These are phyloP conservation scores for Polietes domitor DNA, from an alignment of 2,888 invertebrate genomes.

Conservation along the genomic window DNA sequence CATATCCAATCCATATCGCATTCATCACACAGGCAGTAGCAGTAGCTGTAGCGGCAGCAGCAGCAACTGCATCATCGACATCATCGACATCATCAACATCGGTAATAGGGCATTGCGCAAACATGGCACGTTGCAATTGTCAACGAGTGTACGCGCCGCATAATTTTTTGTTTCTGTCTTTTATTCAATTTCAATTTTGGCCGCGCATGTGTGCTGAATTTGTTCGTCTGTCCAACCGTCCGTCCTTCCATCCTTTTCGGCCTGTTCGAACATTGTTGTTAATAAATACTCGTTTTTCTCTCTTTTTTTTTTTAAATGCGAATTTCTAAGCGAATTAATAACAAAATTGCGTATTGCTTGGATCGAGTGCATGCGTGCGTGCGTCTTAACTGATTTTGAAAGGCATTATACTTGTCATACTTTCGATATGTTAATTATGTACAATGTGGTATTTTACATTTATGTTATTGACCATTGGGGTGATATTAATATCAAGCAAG, in stretches of 20 bases:
- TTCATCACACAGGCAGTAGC: neutral
- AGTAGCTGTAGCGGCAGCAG: neutral
- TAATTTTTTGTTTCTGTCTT: slow-evolving; percentile 15
- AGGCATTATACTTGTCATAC: slow-evolving; percentile 58
- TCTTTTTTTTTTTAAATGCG: slow-evolving; percentile 53
- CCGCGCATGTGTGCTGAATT: slow-evolving; percentile 49
- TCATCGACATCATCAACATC: too few relatives aligned
- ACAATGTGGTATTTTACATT: slow-evolving; percentile 28
- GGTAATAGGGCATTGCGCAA: slow-evolving; percentile 56
- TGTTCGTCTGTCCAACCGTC: neutral
- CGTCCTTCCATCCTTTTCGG: too few relatives aligned
- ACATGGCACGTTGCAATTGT: slow-evolving; percentile 67
- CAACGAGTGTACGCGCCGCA: slow-evolving; percentile 51
- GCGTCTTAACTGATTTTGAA: slow-evolving; percentile 43
- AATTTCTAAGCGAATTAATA: slow-evolving; percentile 59
- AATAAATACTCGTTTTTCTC: slow-evolving; percentile 33
- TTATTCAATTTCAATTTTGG: slow-evolving; percentile 41
- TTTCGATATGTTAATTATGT: slow-evolving; percentile 66
- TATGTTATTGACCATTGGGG: neutral
- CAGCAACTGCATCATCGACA: slow-evolving; percentile 6
- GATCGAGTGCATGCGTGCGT: slow-evolving; percentile 39
- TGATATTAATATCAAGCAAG: too few relatives aligned
- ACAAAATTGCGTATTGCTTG: slow-evolving; percentile 51
- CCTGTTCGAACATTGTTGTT: slow-evolving; percentile 17
- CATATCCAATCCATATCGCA: slow-evolving; percentile 23